A percentile compares a stretch with the other conserved stretches of the same genome.
phyloP scores from a whole-genome alignment of 1,140 invertebrate genomes.

The Drosophila tropicalis region DNA sequence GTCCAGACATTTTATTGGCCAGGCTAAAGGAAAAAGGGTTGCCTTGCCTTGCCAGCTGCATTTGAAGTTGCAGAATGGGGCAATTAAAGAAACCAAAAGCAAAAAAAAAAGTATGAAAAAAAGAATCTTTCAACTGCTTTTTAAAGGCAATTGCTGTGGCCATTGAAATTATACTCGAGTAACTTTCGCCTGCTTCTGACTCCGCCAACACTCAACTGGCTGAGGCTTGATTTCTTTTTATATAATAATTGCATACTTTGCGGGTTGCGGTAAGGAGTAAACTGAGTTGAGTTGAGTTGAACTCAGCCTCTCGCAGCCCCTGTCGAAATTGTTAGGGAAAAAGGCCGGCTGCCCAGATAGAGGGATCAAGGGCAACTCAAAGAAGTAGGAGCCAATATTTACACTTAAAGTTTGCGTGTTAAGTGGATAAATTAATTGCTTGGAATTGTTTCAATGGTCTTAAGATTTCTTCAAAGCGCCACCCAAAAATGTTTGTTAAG shows the following conservation, averaged over 20 bases:
- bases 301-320: neutral
- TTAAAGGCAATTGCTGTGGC: constrained; percentile 67
- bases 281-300: neutral
- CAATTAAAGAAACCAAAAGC: constrained; percentile 66
- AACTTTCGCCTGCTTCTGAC: constrained; percentile 4
- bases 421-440: constrained; percentile 77
- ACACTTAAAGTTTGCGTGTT: constrained; percentile 74
- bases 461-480: constrained; percentile 35
- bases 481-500: constrained; percentile 16
- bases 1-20: constrained; percentile 68
- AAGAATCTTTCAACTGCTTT: constrained; percentile 62
- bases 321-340: constrained; percentile 18
- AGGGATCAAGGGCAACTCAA: neutral
- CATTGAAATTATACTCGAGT: constrained; percentile 60
- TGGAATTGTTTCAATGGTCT: constrained; percentile 65
- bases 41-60: constrained; percentile 39
- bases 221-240: constrained; percentile 65
- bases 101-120: constrained; percentile 31
- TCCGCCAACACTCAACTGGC: constrained; percentile 3
- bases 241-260: constrained; percentile 76
- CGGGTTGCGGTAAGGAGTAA: constrained; percentile 24
- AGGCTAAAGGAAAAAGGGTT: constrained; percentile 38
- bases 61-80: constrained; percentile 61
- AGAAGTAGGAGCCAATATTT: constrained; percentile 64
- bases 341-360: neutral